Percentiles rank a stretch among this genome's conserved stretches.
Conservation (phyloP, 2,797 vertebrate species). For the Anabacerthia variegaticeps region DNA sequence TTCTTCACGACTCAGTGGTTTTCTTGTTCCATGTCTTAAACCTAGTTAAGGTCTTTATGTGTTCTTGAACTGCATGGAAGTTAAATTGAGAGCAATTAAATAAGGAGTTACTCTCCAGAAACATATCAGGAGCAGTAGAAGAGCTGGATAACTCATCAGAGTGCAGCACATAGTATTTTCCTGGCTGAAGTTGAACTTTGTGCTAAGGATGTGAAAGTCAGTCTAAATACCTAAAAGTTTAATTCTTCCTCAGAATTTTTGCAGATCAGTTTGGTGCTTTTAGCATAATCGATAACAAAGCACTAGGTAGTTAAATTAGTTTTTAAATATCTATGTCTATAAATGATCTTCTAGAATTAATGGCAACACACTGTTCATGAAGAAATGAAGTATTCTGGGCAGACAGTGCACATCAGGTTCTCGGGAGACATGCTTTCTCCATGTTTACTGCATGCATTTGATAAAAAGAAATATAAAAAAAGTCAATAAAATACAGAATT, state of each 20-base stretch:
- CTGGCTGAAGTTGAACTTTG: background rate
- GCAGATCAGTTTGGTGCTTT: background rate
- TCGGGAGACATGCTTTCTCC: rapidly evolving
- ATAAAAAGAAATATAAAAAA: background rate
- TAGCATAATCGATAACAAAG: background rate
- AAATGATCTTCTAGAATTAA: background rate
- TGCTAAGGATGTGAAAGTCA: background rate
- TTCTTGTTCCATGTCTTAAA: background rate
- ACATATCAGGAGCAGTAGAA: background rate
- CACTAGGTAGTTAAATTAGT: background rate
- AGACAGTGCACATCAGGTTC: background rate
- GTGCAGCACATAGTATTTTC: background rate
- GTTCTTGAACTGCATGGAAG: background rate
- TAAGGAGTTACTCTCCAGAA: background rate
- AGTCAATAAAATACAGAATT: background rate
- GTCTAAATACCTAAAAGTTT: background rate
- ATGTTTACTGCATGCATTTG: background rate
- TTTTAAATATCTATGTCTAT: background rate
- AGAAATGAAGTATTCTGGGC: background rate
- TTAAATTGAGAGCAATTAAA: background rate
- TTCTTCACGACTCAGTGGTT: rapidly evolving
- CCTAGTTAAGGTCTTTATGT: background rate
- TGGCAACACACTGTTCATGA: background rate
- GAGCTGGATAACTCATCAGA: background rate
- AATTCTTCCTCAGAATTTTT: background rate